Evolutionary conservation across 2,797 vertebrate species (phyloP).

Genomic region (Serranus cabrilla): DNA sequence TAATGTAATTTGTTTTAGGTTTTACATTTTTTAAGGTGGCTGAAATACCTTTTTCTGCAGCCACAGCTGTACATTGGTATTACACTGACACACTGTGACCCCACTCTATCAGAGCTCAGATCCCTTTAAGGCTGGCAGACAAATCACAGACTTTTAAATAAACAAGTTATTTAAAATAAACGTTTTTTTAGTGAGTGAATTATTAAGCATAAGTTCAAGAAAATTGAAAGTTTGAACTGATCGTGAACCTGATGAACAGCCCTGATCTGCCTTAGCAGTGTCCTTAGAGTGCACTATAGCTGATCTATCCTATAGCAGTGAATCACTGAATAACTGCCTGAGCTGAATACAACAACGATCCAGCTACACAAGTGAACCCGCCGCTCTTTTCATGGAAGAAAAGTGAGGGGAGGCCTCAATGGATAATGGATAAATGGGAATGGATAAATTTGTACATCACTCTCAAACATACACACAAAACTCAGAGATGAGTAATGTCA

Average conservation of each 20-base stretch:
- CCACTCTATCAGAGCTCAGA: too few species aligned
- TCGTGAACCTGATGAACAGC: background rate
- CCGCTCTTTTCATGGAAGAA: slow-evolving; percentile 14
- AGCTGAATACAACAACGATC: slow-evolving; percentile 6
- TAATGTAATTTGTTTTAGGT: too few species aligned
- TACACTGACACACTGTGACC: too few species aligned
- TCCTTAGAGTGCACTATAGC: background rate
- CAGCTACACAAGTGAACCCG: background rate
- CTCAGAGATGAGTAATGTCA: slow-evolving; percentile 31
- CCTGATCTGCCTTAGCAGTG: background rate
- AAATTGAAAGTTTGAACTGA: background rate
- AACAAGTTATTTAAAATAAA: background rate
- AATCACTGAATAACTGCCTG: slow-evolving; percentile 3
- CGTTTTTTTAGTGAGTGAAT: background rate
- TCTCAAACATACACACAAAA: slow-evolving; percentile 38
- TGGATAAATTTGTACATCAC: slow-evolving; percentile 28
- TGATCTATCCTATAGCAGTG: background rate
- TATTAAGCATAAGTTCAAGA: background rate
- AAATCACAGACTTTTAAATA: background rate
- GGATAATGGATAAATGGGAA: slow-evolving; percentile 30
- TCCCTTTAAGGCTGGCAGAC: background rate
- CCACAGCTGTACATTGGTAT: too few species aligned
- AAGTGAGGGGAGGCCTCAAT: slow-evolving; percentile 10
- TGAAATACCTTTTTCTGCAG: too few species aligned
- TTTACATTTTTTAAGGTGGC: too few species aligned